Conservation (phyloP, 2,888 invertebrate species). For the Omphaloscelis lunosa region DNA sequence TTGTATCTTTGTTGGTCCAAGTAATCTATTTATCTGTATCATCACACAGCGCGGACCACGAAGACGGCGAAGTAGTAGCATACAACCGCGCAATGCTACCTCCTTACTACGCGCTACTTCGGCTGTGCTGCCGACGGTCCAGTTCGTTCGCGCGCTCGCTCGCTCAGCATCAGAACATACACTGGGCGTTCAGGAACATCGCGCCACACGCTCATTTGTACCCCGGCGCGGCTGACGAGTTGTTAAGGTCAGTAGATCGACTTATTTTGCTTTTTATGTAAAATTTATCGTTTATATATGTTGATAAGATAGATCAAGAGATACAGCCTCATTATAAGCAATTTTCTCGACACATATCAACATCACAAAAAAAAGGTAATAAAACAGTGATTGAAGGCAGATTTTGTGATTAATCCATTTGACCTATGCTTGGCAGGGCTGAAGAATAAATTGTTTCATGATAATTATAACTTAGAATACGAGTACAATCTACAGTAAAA, state of each 20-base stretch:
- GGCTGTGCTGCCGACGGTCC: constrained; percentile 97
- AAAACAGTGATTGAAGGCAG: no score
- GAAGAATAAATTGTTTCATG: no score
- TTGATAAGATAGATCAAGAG: no score
- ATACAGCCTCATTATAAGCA: no score
- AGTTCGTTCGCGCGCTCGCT: constrained; percentile 95
- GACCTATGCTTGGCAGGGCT: no score
- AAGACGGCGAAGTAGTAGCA: constrained; percentile 98
- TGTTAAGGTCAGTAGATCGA: constrained; percentile 92
- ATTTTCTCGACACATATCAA: no score
- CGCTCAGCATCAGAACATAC: constrained; percentile 98
- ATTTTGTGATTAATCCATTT: no score
- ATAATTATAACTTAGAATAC: no score
- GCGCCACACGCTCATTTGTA: constrained; percentile 99
- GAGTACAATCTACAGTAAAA: no score
- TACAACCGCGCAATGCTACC: constrained; percentile 98
- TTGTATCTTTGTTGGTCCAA: background rate
- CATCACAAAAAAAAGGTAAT: no score
- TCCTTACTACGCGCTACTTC: constrained; percentile 96
- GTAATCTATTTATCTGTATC: background rate
- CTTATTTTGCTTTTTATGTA: background rate
- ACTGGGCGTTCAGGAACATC: constrained; percentile 99
- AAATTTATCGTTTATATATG: background rate
- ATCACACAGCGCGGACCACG: constrained; percentile 96
- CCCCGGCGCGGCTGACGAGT: constrained; percentile 97